Percentiles rank a stretch among this genome's conserved stretches.
Evolutionary conservation across 2,797 vertebrate species (phyloP).

Genomic region (Malurus splendens): DNA sequence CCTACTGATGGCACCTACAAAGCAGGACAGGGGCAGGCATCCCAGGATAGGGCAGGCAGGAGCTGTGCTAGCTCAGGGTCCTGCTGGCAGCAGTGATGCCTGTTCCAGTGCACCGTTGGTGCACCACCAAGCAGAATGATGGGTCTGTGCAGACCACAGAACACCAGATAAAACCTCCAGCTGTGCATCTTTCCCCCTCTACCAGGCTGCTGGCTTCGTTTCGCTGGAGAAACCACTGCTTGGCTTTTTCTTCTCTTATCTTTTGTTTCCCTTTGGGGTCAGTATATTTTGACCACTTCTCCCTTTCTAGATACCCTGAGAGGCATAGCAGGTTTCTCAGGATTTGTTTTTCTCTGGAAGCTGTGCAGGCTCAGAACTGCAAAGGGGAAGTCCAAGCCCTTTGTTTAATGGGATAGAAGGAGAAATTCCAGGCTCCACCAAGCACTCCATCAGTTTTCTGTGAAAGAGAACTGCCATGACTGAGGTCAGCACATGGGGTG

Average conservation of each 20-base stretch:
- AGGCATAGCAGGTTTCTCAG: neutral
- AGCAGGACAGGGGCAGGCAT: neutral
- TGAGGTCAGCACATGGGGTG: neutral
- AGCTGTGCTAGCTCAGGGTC: neutral
- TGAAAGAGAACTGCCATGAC: neutral
- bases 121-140: fast-evolving
- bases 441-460: neutral
- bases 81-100: neutral
- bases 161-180: neutral
- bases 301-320: neutral
- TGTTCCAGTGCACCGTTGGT: neutral
- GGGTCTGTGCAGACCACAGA: neutral
- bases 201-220: neutral
- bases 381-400: neutral
- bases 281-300: neutral
- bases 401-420: neutral
- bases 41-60: fast-evolving
- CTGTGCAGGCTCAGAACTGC: neutral
- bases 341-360: neutral
- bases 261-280: neutral
- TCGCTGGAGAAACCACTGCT: neutral
- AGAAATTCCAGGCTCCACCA: neutral
- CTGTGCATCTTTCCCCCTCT: neutral
- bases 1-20: neutral
- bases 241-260: neutral